Percentiles rank a stretch among this genome's conserved stretches.
Evolutionary conservation across 2,797 vertebrate genomes (phyloP).

Genomic region (Cossypha dichroa): DNA sequence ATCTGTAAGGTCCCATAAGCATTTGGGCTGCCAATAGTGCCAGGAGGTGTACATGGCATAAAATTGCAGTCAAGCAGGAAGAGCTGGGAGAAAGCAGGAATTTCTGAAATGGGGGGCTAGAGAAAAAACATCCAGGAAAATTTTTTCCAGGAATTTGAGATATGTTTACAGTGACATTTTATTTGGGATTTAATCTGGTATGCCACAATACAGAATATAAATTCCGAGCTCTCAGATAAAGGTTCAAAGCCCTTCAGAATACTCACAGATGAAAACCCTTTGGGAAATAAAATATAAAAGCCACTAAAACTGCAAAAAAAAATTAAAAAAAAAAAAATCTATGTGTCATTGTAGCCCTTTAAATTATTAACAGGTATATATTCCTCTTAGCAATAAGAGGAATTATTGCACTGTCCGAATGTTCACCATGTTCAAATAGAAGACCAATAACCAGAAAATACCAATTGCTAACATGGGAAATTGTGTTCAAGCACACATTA

Average conservation of each 20-base stretch:
- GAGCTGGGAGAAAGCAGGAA: neutral
- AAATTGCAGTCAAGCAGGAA: neutral
- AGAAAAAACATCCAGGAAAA: neutral
- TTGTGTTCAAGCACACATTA: neutral
- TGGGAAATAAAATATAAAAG: neutral
- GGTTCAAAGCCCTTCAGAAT: neutral
- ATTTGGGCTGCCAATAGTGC: neutral
- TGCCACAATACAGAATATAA: fast-evolving
- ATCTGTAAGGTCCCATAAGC: neutral
- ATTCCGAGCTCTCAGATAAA: neutral
- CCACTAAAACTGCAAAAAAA: neutral
- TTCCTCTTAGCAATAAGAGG: neutral
- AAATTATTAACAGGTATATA: neutral
- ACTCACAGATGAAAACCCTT: neutral
- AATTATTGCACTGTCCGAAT: neutral
- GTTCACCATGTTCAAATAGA: neutral
- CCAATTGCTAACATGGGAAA: neutral
- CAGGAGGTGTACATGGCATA: neutral
- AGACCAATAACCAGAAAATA: neutral
- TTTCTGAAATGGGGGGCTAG: neutral
- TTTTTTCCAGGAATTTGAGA: neutral
- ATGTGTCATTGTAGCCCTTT: neutral
- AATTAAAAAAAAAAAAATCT: neutral
- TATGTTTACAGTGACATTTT: neutral
- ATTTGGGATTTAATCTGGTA: neutral